Evolutionary conservation across 2,888 invertebrate genomes (phyloP), one percentile per base, ranked within the genome.

Genomic region (Pterostichus niger): DNA sequence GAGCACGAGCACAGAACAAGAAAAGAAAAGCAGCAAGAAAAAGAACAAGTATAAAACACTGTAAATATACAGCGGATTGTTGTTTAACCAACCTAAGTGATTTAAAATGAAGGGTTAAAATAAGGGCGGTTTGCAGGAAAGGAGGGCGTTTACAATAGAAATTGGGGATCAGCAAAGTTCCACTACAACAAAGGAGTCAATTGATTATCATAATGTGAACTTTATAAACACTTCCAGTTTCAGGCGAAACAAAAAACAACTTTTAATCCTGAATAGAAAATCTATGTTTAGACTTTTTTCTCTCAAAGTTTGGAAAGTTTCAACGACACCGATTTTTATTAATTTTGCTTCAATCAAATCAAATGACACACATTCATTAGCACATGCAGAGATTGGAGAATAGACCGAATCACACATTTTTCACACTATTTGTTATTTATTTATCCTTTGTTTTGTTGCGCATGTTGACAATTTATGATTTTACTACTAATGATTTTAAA

Each of bases 121-220:
- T 71, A 44, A 77, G 77, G 40, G 56, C 54, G 33, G 56, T 15
- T 3, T 52, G 56, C 56, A 54, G 54, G 35, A 24, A 71, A 56
- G 56, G 17, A 56, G 56, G 56, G 54, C 75, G 77, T 56, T 77
- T 77, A 77, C 56, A 77, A 77, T 77, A 56, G 77, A 77, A 77
- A 77, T 75, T 77, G 77, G 56, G 77, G 77, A 77, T 77, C 77
- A 77, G 77, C 54, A 77, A 77, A 77, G 77, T 77, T 77, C 56
- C 49, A 77, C 77, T 56, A 77, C 77, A 56, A 77, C 77, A 77
- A 77, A 77, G 77, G 56, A 77, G 77, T 77, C 77, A 77, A 77
- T 77, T 77, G 77, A 77, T 77, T 77, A 77, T 77, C 77, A 77
- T 77, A 77, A 77, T 56, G 77, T 77, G 77, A 77, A 77, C 77